Percentiles rank a stretch among this genome's conserved stretches.
phyloP scores from a whole-genome alignment of 2,113 vertebrate species.

The Phrynosoma blainvillii region DNA sequence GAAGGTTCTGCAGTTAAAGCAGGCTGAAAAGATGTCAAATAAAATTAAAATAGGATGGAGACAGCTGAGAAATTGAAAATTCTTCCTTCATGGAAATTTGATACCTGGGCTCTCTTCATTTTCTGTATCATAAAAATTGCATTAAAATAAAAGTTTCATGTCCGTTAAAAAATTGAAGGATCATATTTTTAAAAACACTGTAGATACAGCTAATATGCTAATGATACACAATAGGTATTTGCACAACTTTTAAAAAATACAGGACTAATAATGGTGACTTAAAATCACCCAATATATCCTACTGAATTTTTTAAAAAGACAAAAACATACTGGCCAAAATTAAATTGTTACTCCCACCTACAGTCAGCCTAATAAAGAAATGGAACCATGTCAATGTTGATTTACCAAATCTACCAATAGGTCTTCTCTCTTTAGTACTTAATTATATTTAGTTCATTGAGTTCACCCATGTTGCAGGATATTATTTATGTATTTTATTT shows the following conservation, averaged over 20 bases:
- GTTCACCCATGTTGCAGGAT: too few species aligned
- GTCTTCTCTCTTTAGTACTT: too few species aligned
- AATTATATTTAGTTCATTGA: too few species aligned
- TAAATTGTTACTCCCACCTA: too few species aligned
- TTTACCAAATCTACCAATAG: too few species aligned
- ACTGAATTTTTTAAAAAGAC: constrained; percentile 33
- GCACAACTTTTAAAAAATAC: constrained; percentile 27
- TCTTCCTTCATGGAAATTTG: neutral
- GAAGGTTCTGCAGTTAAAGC: constrained; percentile 46
- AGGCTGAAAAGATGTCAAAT: constrained; percentile 28
- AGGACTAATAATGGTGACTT: constrained; percentile 25
- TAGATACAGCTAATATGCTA: neutral
- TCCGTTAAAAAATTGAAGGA: neutral
- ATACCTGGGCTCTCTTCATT: neutral
- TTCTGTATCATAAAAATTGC: constrained; percentile 24
- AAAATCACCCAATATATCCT: neutral
- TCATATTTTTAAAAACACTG: constrained; percentile 13
- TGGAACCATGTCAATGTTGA: too few species aligned
- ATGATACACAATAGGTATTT: neutral
- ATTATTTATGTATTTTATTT: too few species aligned
- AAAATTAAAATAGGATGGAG: constrained; percentile 40
- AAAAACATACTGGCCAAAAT: constrained; percentile 1
- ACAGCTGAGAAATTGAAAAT: constrained; percentile 31
- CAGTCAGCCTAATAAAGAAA: too few species aligned
- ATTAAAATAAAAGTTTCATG: neutral